Base-by-base conservation (phyloP, 2,888 invertebrate genomes). In the Corythucha ciliata region DNA sequence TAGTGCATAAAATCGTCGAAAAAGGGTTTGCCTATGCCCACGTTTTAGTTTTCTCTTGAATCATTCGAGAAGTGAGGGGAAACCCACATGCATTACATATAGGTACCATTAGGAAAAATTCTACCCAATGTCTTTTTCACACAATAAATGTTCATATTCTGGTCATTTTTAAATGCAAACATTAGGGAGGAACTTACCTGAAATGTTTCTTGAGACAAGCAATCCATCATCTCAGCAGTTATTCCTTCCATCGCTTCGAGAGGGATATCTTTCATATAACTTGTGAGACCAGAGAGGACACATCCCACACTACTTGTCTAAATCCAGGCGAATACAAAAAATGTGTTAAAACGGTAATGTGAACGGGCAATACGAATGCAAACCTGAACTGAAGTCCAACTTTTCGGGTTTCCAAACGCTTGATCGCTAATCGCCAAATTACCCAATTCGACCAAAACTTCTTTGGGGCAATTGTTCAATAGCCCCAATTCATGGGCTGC, bases 311-410 rank as follows among this genome's bases (percentile, higher is more conserved):
- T 45, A 6, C 61, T 58, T 2, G 61, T 47, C 62, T 63, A 32
- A 52, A 32, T 44, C 1, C 25, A 40, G 29, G 29, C n/a, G 29
- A 10, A 8, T 12, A 29, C 29, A 29, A 29, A 29, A 8, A 29
- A 10, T 8, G 29, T 29, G 12, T 29, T 10, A 10, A n/a, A 8
- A 29, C 10, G 29, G 29, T 29, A 29, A 29, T 29, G 12, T 8
- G 12, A 8, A 29, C 29, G 29, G n/a, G 12, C 10, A 20, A 40
- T 18, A 4, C 22, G 25, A 14, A 16, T 26, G 21, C 42, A 50
- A 42, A 62, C 62, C 52, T 63, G 61, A 16, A 56, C 58, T 20
- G 61, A 59, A 12, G 60, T 60, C 63, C 63, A 63, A 18, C 46
- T 52, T 12, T 50, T 55, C 8, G 62, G 61, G 25, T 59, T 41